phyloP scores from a whole-genome alignment of 92 coral and sea anemone species.

The Desmophyllum pertusum region DNA sequence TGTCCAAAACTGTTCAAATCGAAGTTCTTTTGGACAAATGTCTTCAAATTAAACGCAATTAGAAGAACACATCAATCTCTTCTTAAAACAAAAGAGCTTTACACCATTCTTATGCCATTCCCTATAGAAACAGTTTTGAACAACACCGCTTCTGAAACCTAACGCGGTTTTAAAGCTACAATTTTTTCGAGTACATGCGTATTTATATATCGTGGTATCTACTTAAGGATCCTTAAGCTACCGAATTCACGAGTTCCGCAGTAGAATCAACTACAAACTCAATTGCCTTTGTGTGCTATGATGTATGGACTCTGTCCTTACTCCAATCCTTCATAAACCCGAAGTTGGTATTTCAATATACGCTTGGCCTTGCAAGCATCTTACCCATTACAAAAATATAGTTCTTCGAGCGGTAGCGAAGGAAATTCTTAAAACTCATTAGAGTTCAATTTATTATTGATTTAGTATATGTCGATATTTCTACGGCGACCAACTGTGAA shows the following conservation, averaged over 20 bases:
- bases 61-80: neutral
- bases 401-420: constrained; percentile 18
- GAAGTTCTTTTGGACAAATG: constrained; percentile 9
- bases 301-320: constrained; percentile 48
- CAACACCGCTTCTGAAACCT: constrained; percentile 5
- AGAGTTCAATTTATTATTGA: constrained; percentile 24
- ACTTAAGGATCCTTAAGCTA: constrained; percentile 6
- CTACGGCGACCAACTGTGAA: constrained; percentile 9
- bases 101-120: constrained; percentile 2
- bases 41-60: neutral
- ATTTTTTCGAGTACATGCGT: neutral
- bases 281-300: constrained; percentile 17
- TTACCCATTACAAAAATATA: constrained; percentile 24
- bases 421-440: constrained; percentile 33
- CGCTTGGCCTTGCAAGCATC: constrained; percentile 56
- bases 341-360: constrained; percentile 43
- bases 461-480: neutral
- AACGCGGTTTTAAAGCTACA: constrained; percentile 9
- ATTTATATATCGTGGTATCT: constrained; percentile 6
- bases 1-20: constrained; percentile 12
- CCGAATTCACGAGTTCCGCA: constrained; percentile 8
- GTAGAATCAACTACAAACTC: constrained; percentile 38
- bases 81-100: constrained; percentile 17
- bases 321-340: constrained; percentile 45
- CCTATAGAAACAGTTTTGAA: neutral